Percentiles rank a stretch among this genome's conserved stretches.
Evolutionary conservation across 2,113 vertebrate genomes (phyloP).

Genomic region (Calyptomena viridis): DNA sequence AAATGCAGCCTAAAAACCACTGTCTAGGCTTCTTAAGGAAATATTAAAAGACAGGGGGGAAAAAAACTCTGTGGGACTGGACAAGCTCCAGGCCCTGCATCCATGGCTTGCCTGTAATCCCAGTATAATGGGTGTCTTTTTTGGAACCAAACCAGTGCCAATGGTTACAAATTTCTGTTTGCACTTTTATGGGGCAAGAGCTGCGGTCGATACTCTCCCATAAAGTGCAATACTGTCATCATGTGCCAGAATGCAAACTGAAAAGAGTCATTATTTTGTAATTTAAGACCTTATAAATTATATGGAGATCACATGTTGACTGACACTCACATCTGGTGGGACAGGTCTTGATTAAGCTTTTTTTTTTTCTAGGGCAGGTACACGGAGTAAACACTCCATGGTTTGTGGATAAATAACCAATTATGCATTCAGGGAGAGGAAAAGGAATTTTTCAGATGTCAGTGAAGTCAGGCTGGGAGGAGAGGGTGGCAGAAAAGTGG

Average conservation of each 20-base stretch:
- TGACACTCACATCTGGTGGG: constrained; percentile 64
- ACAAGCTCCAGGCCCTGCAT: constrained; percentile 66
- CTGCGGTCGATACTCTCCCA: constrained; percentile 66
- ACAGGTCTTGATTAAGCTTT: constrained; percentile 34
- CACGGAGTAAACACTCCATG: constrained; percentile 31
- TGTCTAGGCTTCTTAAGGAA: constrained; percentile 64
- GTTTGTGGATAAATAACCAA: constrained; percentile 70
- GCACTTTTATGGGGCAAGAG: constrained; percentile 72
- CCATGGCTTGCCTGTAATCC: constrained; percentile 72
- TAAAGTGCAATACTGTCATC: constrained; percentile 69
- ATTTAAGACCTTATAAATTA: constrained; percentile 77
- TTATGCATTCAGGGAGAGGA: constrained; percentile 68
- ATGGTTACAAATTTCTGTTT: constrained; percentile 75
- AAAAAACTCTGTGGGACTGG: constrained; percentile 52
- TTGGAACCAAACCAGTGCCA: constrained; percentile 58
- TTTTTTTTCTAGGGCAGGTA: constrained; percentile 53
- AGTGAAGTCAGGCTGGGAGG: constrained; percentile 27
- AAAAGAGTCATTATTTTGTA: constrained; percentile 80
- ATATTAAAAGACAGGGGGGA: constrained; percentile 21
- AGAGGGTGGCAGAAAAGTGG: background rate
- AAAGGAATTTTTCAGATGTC: constrained; percentile 41
- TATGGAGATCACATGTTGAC: constrained; percentile 66
- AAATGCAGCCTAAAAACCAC: constrained; percentile 56
- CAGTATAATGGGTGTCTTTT: constrained; percentile 74
- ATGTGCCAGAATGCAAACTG: constrained; percentile 70